Evolutionary conservation across 2,888 invertebrate species (phyloP), one percentile per base, ranked within the genome.

Genomic region (Camponotus fellah): DNA sequence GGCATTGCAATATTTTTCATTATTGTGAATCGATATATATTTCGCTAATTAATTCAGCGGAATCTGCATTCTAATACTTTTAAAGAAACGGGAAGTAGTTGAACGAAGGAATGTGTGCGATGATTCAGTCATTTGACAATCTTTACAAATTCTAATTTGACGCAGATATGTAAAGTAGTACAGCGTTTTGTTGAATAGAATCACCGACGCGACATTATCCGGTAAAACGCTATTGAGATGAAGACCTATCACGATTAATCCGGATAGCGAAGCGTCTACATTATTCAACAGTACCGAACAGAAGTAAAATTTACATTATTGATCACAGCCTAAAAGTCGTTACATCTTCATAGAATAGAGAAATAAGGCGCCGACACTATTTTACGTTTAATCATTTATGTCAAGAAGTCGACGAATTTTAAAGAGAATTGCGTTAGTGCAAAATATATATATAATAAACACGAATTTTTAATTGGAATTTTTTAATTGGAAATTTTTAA

Each of bases 251-350:
- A 34, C 62, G 71, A 72, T 71, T 60, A 62, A 49, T 72, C 72
- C 53, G 49, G 37, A 40, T 26, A 34, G 68, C 43, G 56, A 71
- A 53, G 65, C n/a, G 46, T 40, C 34, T 84, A 80, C 72, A 84
- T 85, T 75, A 85, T 85, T 85, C 85, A 85, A 80, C 58, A 46
- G 64, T 17, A 21, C 79, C 12, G 58, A 12, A 80, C 68, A 82
- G 85, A 84, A 88, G 76, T 56, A 21, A 77, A 80, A 87, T 89
- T 85, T 88, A 64, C 87, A 85, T 87, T 88, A 89, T 87, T 87
- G 87, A 87, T 89, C 84, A 83, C 83, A 74, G 80, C 43, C 84
- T 32, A 34, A 64, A 65, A 75, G 69, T n/a, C 49, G 75, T 85
- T 84, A 82, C 76, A 40, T 65, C 68, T 66, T 72, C 69, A 60